A percentile compares a stretch with the other conserved stretches of the same genome.
These are phyloP conservation scores for Dolichoris vasculosae DNA, from an alignment of 1,140 invertebrate genomes.

Conservation along the genomic window DNA sequence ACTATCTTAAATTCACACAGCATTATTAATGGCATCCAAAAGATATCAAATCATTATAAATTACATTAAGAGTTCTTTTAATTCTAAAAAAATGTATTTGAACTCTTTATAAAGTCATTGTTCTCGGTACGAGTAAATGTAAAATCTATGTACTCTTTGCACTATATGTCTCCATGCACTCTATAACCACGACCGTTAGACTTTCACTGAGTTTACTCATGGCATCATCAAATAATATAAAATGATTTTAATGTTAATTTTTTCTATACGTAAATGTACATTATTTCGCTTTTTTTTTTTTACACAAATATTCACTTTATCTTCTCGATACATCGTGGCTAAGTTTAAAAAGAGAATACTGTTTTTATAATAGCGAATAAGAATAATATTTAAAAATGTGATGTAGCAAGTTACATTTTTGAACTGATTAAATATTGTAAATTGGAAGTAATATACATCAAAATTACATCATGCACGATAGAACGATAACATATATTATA, in stretches of 20 bases:
- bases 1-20: no score
- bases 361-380: no score
- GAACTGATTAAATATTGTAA: neutral
- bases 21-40: no score
- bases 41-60: no score
- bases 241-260: slow-evolving; percentile 20
- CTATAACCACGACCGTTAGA: slow-evolving; percentile 31
- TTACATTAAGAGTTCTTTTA: no score
- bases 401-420: neutral
- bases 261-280: neutral
- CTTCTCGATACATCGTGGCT: no score
- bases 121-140: slow-evolving; percentile 26
- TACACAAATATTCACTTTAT: no score
- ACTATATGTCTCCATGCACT: slow-evolving; percentile 13
- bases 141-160: slow-evolving; percentile 45
- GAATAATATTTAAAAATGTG: neutral
- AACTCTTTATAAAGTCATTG: slow-evolving; percentile 30
- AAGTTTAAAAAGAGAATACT: no score
- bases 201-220: slow-evolving; percentile 37
- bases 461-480: neutral
- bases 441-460: neutral
- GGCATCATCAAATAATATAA: neutral
- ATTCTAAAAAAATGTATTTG: neutral
- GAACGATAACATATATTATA: neutral
- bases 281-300: no score